Evolutionary conservation across 2,797 vertebrate genomes (phyloP), one percentile per base, ranked within the genome.

Genomic region (Chelmon rostratus): DNA sequence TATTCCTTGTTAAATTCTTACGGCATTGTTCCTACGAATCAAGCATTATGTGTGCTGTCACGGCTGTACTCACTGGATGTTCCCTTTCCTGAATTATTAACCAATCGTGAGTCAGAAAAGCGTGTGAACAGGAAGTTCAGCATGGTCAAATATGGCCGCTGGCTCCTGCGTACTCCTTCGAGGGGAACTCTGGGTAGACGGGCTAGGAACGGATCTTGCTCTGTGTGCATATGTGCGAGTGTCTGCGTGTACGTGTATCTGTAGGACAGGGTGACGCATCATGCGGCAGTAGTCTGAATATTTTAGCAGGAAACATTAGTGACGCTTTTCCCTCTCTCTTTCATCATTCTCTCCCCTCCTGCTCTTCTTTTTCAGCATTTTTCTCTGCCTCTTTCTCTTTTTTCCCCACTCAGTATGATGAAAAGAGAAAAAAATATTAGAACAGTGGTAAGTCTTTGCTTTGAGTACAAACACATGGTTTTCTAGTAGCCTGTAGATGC

Each of bases 241-340:
- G 84, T 84, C 84, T 46, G 58, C 53, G 56, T 77, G 82, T 76
- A 57, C 4, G 65, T 52, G 78, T 76, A 70, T 86, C 77, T 79
- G 86, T 85, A 85, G 88, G 82, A 88, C 85, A 87, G 58, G 69
- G 88, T 92, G 93, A 94, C 90, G 88, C 92, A 92, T 93, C 91
- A 91, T 91, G 92, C 90, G 76, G 91, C 92, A 93, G 83, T 66
- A 81, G 79, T 82, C 86, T 91, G 91, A 92, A 94, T 94, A 94
- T 93, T 94, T 94, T 87, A 94, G 83, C 93, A 94, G 92, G 91
- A 93, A 94, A 91, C 92, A 93, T 94, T 91, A 92, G 90, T 89
- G 87, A 91, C 40, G 89, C 86, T 86, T 89, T 89, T 71, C 81
- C 63, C 59, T 84, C 76, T 69, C 86, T 81, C 87, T 90, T 85